Evolutionary conservation across 2,113 vertebrate species (phyloP).

Genomic region (Rynchops niger): DNA sequence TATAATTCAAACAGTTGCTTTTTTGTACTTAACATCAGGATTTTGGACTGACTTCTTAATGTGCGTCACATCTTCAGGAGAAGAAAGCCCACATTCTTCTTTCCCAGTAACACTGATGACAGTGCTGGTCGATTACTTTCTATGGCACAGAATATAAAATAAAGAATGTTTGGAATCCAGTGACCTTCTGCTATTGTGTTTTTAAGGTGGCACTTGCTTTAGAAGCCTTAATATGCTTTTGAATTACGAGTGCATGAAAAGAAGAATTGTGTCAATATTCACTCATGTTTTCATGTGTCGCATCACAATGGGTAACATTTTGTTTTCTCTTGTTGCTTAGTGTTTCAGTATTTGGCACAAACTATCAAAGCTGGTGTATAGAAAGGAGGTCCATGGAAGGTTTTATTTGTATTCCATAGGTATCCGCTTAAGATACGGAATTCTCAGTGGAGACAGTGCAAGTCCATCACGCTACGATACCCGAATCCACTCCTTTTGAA

Average conservation of each 20-base stretch:
- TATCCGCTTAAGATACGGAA: background rate
- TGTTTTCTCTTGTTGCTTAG: background rate
- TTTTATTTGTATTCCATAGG: background rate
- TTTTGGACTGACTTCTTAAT: slow-evolving; percentile 45
- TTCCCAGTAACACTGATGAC: background rate
- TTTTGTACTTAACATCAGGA: slow-evolving; percentile 60
- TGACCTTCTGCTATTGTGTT: background rate
- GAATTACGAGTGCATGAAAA: background rate
- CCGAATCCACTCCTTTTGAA: background rate
- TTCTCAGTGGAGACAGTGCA: background rate
- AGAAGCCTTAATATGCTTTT: background rate
- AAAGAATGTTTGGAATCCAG: slow-evolving; percentile 51
- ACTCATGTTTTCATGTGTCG: background rate
- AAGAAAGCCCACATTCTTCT: background rate
- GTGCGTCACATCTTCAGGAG: background rate
- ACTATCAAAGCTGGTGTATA: background rate
- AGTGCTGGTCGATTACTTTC: background rate
- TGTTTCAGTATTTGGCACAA: background rate
- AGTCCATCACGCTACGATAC: background rate
- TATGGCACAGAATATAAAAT: slow-evolving; percentile 17
- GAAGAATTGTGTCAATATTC: background rate
- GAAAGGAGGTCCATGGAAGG: background rate
- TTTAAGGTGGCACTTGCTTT: background rate
- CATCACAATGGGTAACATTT: background rate
- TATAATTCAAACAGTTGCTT: slow-evolving; percentile 43